Base-by-base conservation (phyloP, 2,888 invertebrate genomes). In the Drosophila multiciliata region DNA sequence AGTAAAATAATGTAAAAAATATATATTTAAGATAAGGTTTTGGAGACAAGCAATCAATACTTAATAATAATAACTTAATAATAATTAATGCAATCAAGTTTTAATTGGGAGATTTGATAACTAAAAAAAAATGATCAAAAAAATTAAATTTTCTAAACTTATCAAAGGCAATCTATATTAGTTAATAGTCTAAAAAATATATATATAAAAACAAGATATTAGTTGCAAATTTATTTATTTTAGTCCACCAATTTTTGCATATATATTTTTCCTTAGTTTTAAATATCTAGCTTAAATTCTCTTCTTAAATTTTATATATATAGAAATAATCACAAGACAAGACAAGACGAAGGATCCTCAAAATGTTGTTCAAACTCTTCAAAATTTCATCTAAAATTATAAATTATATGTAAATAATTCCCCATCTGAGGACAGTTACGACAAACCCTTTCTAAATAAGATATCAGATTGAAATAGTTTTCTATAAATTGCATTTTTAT, bases 1-100 rank as follows among this genome's bases (percentile, higher is more conserved):
- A 7, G 0, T 1, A 23, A 15, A 1, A 45, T 15, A 23, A 1
- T 45, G 4, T 1, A 0, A 20, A 12, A 15, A 3, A 23, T 9
- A 23, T 8, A 45, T 8, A 45, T 0, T 23, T 23, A 15, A n/a
- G 11, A 20, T 11, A 20, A 29, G 29, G 29, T 29, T 29, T 6
- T 6, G 6, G 29, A 29, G 0, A 29, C 5, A 29, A 29, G 29
- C 29, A 6, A 29, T 29, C 29, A 29, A 5, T 29, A 29, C 26
- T 26, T 26, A 26, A 26, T 26, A 26, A 26, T 26, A 26, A 26
- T 26, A 26, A 26, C 1, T 6, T 29, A 29, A 29, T 29, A 6
- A 1, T 29, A 29, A 29, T 29, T 6, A 29, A 29, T 29, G 29
- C 5, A 5, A 1, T 29, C 6, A 5, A 29, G 5, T 29, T 4